phyloP scores from a whole-genome alignment of 2,113 vertebrate genomes.

The Gymnocephalus cernua region DNA sequence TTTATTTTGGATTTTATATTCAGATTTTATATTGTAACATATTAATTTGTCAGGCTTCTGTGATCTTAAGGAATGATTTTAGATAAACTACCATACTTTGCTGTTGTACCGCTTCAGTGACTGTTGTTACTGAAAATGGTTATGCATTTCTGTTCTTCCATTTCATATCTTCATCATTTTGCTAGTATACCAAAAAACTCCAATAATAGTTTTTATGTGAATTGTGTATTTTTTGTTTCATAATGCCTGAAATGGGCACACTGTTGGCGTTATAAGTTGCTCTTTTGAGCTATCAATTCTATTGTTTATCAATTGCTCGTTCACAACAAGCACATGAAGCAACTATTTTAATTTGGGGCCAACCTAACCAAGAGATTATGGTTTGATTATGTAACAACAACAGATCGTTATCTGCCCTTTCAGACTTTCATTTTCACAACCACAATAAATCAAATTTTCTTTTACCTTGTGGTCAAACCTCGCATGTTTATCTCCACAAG shows the following conservation, averaged over 20 bases:
- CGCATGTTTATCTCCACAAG: background rate
- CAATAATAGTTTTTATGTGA: slow-evolving; percentile 36
- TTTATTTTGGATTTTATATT: slow-evolving; percentile 54
- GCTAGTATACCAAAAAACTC: background rate
- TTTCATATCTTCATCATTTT: slow-evolving; percentile 14
- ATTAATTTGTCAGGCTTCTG: slow-evolving; percentile 7
- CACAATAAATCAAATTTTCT: slow-evolving; percentile 66
- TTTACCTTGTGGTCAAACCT: slow-evolving; percentile 9
- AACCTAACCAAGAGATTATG: background rate
- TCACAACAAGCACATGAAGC: slow-evolving; percentile 10
- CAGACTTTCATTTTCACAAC: slow-evolving; percentile 28
- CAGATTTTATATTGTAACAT: slow-evolving; percentile 26
- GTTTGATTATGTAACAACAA: slow-evolving; percentile 24
- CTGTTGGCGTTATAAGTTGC: slow-evolving; percentile 25
- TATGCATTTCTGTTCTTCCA: slow-evolving; percentile 19
- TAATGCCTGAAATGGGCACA: background rate
- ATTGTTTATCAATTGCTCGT: slow-evolving; percentile 34
- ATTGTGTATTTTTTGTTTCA: slow-evolving; percentile 30
- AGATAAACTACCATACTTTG: slow-evolving; percentile 11
- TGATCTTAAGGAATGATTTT: slow-evolving; percentile 51
- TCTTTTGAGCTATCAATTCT: slow-evolving; percentile 4
- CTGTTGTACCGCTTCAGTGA: slow-evolving; percentile 16
- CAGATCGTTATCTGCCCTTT: slow-evolving; percentile 14
- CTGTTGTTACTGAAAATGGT: background rate
- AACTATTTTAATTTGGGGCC: slow-evolving; percentile 27